A percentile compares a stretch with the other conserved stretches of the same genome.
Evolutionary conservation across 1,140 invertebrate species (phyloP).

Genomic region (Temnothorax longispinosus): DNA sequence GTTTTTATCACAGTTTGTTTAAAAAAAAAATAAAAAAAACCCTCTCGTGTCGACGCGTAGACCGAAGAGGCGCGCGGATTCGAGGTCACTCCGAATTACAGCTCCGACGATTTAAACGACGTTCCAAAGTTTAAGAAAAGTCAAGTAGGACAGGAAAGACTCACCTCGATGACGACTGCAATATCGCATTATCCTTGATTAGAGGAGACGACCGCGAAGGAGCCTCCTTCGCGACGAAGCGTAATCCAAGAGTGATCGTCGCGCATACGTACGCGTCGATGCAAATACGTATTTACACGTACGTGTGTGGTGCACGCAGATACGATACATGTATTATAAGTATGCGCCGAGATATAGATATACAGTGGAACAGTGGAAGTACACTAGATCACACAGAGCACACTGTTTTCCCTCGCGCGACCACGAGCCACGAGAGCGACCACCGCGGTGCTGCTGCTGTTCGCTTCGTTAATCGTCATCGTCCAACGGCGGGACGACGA

Average conservation of each 20-base stretch:
- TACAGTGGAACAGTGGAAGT: neutral
- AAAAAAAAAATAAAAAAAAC: neutral
- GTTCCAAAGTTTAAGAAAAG: neutral
- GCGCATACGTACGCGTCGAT: neutral
- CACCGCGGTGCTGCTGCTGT: conserved; percentile 50
- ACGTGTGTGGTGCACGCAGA: neutral
- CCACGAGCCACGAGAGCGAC: conserved; percentile 25
- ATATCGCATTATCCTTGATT: conserved; percentile 62
- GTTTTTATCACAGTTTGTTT: neutral
- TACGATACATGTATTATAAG: neutral
- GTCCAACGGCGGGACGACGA: conserved; percentile 65
- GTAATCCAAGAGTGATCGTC: conserved; percentile 65
- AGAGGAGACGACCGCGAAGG: neutral
- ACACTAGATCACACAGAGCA: conserved; percentile 70
- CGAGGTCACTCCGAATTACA: neutral
- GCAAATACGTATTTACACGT: conserved; percentile 10
- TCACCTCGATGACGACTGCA: conserved; percentile 54
- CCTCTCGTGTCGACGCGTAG: neutral
- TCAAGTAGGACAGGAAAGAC: neutral
- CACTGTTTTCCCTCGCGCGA: conserved; percentile 62
- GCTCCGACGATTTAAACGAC: too few species aligned
- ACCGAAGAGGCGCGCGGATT: neutral
- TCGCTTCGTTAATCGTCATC: conserved; percentile 66
- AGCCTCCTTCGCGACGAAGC: conserved; percentile 23
- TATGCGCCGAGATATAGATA: neutral